Conservation (phyloP, 2,797 vertebrate genomes). For the Molossus molossus region DNA sequence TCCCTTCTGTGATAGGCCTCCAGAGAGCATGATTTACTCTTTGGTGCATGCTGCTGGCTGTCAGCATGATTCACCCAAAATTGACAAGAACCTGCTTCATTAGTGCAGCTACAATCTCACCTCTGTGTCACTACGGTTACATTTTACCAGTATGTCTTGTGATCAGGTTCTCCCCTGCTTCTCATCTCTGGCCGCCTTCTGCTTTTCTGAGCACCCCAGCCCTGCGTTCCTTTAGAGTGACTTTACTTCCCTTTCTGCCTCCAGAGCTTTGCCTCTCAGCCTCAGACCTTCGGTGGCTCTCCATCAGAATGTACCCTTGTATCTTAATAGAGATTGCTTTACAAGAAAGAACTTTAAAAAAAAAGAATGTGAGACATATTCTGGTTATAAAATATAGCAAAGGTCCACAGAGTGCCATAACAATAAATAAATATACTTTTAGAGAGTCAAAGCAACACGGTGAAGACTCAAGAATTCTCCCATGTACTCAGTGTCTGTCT, state of each 20-base stretch:
- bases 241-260: slow-evolving; percentile 31
- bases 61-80: slow-evolving; percentile 81
- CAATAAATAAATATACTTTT: background rate
- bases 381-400: background rate
- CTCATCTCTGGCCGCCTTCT: slow-evolving; percentile 45
- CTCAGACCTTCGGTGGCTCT: background rate
- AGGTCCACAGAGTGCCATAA: background rate
- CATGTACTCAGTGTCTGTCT: background rate
- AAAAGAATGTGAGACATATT: background rate
- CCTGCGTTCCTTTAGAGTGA: background rate
- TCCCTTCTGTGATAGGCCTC: slow-evolving; percentile 77
- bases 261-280: background rate
- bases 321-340: background rate
- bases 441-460: background rate
- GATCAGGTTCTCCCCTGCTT: background rate
- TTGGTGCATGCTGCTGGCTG: slow-evolving; percentile 76
- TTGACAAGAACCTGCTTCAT: slow-evolving; percentile 77
- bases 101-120: background rate
- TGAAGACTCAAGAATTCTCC: background rate
- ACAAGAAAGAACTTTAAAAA: slow-evolving; percentile 16
- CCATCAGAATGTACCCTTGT: background rate
- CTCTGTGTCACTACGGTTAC: background rate
- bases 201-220: background rate
- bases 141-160: slow-evolving; percentile 29
- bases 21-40: slow-evolving; percentile 72